A percentile compares a stretch with the other conserved stretches of the same genome.
phyloP scores from a whole-genome alignment of 2,113 vertebrate genomes.

The Tetraodon nigroviridis region DNA sequence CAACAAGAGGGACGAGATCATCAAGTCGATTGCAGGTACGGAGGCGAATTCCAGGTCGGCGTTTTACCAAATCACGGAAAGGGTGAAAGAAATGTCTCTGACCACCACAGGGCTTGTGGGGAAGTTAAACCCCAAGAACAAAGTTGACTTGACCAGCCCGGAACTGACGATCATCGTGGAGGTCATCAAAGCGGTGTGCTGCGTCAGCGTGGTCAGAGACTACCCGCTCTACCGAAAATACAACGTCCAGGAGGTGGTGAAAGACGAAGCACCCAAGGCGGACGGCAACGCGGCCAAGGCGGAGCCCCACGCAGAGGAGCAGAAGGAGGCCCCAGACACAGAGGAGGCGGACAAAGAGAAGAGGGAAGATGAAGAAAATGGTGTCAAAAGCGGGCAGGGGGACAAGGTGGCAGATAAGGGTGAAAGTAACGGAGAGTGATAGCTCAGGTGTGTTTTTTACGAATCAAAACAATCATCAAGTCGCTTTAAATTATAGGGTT shows the following conservation, averaged over 20 bases:
- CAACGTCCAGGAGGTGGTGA: conserved; percentile 91
- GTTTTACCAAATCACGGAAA: neutral
- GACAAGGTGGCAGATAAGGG: conserved; percentile 9
- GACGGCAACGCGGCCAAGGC: conserved; percentile 11
- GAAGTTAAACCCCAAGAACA: conserved; percentile 89
- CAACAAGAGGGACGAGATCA: conserved; percentile 88
- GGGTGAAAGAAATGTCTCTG: neutral
- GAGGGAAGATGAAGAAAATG: conserved; percentile 10
- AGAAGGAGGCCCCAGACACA: conserved; percentile 8
- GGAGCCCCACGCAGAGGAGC: neutral
- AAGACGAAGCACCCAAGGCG: conserved; percentile 59
- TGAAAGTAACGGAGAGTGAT: conserved; percentile 11
- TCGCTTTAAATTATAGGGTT: neutral
- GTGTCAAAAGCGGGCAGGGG: neutral
- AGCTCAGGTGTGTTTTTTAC: neutral
- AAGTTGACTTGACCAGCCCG: conserved; percentile 88
- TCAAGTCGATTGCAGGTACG: conserved; percentile 89
- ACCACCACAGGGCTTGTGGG: conserved; percentile 80
- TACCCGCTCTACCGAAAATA: conserved; percentile 90
- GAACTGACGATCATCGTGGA: conserved; percentile 91
- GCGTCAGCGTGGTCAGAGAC: conserved; percentile 89
- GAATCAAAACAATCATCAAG: neutral
- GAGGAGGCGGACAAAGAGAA: conserved; percentile 14
- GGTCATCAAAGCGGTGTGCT: conserved; percentile 92
- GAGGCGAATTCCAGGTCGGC: too few species aligned